phyloP scores from a whole-genome alignment of 2,797 vertebrate species.

The Xiphophorus birchmanni region DNA sequence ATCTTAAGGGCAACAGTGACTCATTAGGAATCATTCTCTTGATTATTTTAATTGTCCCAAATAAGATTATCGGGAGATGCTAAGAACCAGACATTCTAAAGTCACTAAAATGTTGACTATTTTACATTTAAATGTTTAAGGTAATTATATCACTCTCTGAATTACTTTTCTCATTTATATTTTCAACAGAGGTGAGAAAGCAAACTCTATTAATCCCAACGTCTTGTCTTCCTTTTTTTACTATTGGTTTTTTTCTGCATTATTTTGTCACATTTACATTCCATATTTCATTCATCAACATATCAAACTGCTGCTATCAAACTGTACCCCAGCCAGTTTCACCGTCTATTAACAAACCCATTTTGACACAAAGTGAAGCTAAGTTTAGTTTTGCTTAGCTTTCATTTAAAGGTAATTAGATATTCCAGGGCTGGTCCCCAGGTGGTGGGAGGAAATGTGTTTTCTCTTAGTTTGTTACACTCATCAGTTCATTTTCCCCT shows the following conservation, averaged over 20 bases:
- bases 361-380: slow-evolving; percentile 32
- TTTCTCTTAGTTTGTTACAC: slow-evolving; percentile 31
- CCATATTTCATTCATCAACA: not conserved
- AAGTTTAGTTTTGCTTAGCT: slow-evolving; percentile 39
- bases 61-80: not conserved
- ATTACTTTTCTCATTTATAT: not conserved
- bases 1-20: not conserved
- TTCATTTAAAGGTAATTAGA: slow-evolving; percentile 39
- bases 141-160: not conserved
- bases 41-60: not conserved
- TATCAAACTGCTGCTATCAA: not conserved
- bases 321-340: not conserved
- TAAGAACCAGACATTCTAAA: not conserved
- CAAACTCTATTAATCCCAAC: too few relatives aligned
- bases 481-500: slow-evolving; percentile 49
- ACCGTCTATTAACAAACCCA: slow-evolving; percentile 1
- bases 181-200: too few relatives aligned
- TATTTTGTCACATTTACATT: not conserved
- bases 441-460: slow-evolving; percentile 24
- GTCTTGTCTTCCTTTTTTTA: too few relatives aligned
- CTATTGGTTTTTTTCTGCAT: not conserved
- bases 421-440: slow-evolving; percentile 32
- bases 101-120: not conserved
- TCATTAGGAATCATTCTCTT: not conserved
- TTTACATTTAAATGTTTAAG: not conserved